Conservation (phyloP, 2,888 invertebrate species). For the Metacarcinus magister region DNA sequence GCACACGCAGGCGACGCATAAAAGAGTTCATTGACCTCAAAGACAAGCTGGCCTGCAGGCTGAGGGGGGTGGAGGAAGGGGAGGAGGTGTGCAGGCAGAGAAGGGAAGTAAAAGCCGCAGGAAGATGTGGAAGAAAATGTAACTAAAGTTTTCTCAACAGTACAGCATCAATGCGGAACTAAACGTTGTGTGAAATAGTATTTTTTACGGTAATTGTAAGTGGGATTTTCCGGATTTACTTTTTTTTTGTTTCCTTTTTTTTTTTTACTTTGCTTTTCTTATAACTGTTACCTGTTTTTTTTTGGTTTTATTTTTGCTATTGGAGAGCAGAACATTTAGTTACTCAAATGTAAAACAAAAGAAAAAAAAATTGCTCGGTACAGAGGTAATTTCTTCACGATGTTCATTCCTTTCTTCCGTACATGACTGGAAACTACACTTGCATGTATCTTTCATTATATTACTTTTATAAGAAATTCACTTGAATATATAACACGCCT, state of each 20-base stretch:
- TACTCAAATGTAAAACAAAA: neutral
- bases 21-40: neutral
- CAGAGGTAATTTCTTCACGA: too few species aligned
- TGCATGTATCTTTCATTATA: too few species aligned
- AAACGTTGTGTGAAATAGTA: neutral
- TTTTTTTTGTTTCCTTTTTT: neutral
- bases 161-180: conserved; percentile 28
- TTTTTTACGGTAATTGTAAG: neutral
- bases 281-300: neutral
- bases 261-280: neutral
- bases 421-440: too few species aligned
- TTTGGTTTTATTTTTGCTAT: neutral
- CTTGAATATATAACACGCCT: neutral
- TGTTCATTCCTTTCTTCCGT: neutral
- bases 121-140: neutral
- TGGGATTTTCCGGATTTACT: neutral
- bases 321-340: too few species aligned
- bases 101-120: conserved; percentile 30
- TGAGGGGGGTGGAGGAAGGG: neutral
- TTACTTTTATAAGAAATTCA: too few species aligned
- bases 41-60: neutral
- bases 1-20: neutral
- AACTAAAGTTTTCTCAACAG: neutral
- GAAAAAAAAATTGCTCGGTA: neutral
- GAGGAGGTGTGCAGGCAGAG: conserved; percentile 1